A percentile compares a stretch with the other conserved stretches of the same genome.
Conservation (phyloP, 2,888 invertebrate species). For the Pycnomerus fuliginosus region DNA sequence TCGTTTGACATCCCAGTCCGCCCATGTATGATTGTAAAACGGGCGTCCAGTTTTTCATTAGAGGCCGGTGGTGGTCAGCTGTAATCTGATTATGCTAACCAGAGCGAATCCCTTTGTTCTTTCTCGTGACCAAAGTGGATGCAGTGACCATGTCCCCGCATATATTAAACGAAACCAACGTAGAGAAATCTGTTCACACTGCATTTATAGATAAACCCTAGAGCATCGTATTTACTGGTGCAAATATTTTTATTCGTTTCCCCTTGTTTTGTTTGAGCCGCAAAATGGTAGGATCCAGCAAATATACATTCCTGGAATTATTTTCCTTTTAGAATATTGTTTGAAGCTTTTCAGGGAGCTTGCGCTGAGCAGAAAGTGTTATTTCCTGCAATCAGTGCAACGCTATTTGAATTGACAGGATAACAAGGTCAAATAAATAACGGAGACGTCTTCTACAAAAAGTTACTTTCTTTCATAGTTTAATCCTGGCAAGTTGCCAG, state of each 20-base stretch:
- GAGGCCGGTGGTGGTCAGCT: conserved; percentile 12
- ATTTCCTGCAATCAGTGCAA: too few relatives aligned
- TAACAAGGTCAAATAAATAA: too few relatives aligned
- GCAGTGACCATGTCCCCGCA: conserved; percentile 29
- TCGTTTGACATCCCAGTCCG: conserved; percentile 14
- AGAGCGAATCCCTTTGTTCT: conserved; percentile 30
- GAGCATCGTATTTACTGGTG: conserved; percentile 2
- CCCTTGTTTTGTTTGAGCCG: conserved; percentile 6
- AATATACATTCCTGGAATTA: too few relatives aligned
- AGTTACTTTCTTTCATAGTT: too few relatives aligned
- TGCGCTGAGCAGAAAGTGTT: too few relatives aligned
- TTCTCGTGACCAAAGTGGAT: conserved; percentile 24
- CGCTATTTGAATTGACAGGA: too few relatives aligned
- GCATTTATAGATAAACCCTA: conserved; percentile 20
- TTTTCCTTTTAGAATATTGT: too few relatives aligned
- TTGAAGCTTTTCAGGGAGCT: too few relatives aligned
- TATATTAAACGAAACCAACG: conserved; percentile 26
- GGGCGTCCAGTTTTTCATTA: conserved; percentile 12
- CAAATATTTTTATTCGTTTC: conserved; percentile 15
- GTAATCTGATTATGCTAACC: conserved; percentile 31
- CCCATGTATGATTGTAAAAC: conserved; percentile 5
- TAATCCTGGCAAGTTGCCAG: too few relatives aligned
- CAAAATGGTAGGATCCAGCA: too few relatives aligned
- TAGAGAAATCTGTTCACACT: conserved; percentile 10
- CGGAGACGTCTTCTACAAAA: too few relatives aligned